phyloP scores from a whole-genome alignment of 2,888 invertebrate genomes.

The Dynastes hyllus region DNA sequence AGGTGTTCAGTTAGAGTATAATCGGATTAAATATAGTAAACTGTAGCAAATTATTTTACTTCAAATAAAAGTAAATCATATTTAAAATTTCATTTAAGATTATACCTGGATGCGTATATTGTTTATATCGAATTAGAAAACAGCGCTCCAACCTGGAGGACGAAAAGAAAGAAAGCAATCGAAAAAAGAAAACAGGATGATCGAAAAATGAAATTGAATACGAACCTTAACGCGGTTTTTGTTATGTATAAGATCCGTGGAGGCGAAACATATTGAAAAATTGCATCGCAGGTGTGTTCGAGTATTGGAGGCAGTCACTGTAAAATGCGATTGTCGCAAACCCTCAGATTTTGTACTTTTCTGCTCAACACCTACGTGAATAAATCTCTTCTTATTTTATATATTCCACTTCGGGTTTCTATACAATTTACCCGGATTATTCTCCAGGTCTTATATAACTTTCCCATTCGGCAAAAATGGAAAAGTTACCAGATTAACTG shows the following conservation, averaged over 20 bases:
- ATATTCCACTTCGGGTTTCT: slow-evolving; percentile 48
- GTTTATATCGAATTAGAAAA: neutral
- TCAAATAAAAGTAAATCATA: neutral
- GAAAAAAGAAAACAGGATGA: neutral
- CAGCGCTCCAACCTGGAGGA: neutral
- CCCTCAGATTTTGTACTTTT: slow-evolving; percentile 63
- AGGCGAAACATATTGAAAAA: slow-evolving; percentile 51
- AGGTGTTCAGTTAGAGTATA: too few species aligned
- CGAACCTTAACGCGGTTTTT: slow-evolving; percentile 37
- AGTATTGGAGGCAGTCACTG: slow-evolving; percentile 61
- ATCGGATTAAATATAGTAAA: neutral
- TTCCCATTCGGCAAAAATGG: slow-evolving; percentile 41
- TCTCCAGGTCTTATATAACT: slow-evolving; percentile 39
- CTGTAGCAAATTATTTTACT: neutral
- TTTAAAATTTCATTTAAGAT: slow-evolving; percentile 8
- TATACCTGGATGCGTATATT: too few species aligned
- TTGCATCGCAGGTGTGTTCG: slow-evolving; percentile 59
- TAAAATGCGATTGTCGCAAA: slow-evolving; percentile 63
- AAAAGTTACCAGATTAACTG: slow-evolving; percentile 44
- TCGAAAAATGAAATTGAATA: slow-evolving; percentile 30
- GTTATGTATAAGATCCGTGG: slow-evolving; percentile 40
- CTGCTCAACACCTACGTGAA: slow-evolving; percentile 61
- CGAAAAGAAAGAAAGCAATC: slow-evolving; percentile 7
- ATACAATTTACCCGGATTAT: slow-evolving; percentile 45
- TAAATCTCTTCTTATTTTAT: slow-evolving; percentile 59